Base-by-base conservation (phyloP, 1,140 invertebrate genomes). In the Caenorhabditis latens region DNA sequence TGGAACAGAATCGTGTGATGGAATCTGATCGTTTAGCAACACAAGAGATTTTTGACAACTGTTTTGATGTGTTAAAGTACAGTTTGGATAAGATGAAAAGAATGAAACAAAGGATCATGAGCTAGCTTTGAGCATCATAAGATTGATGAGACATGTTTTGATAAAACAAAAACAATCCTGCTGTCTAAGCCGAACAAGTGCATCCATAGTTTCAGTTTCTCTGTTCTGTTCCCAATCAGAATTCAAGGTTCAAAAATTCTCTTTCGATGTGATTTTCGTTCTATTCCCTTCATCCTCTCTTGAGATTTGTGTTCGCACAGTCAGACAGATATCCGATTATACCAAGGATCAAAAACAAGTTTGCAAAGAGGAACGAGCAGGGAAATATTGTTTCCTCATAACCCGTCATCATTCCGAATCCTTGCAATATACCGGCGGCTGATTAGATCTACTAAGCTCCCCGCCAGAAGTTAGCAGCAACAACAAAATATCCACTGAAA, bases 391-490 rank as follows among this genome's bases (percentile, higher is more conserved):
- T 79, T 79, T 79, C 46, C 71, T 79, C 46, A 42, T 50, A n/a
- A 79, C 43, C 71, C 40, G 46, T 79, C 21, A 79, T 79, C 71
- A n/a, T 79, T 79, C 71, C 71, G 71, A 79, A 79, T 79, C 71
- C 71, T 50, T 79, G 46, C 46, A 79, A 50, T 79, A 79, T 53
- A 14, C 50, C 71, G 16, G 42, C 71, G 16, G 42, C 24, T 79
- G 71, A 79, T 79, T 79, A 50, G 40, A 79, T 79, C 71, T 32
- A 9, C 21, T 53, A 79, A 50, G 43, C 32, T 32, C 32, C 32
- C 32, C 32, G 32, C 46, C 32, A 24, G 43, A 63, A 63, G 61
- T 71, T 71, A 43, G 40, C 65, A 53, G 46, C 71, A 79, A 79
- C n/a, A 79, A 79, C 71, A 79, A 79, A 21, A 50, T 79, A 79